Evolutionary conservation across 1,140 invertebrate species (phyloP), one percentile per base, ranked within the genome.

Genomic region (Drosophila equinoxialis): DNA sequence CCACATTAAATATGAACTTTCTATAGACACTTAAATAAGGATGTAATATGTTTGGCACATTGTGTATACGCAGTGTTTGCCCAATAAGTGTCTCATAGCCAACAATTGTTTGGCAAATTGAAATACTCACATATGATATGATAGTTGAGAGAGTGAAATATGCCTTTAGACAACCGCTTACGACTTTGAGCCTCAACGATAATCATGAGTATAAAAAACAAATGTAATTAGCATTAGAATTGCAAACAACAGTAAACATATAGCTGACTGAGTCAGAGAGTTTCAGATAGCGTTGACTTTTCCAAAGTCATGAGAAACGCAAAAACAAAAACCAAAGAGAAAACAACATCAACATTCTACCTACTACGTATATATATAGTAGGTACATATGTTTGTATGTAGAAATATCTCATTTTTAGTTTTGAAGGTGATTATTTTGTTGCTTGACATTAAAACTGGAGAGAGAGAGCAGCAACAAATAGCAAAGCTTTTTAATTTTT

Each of bases 21-120:
- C 30, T 67, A 59, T 57, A 11, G 41, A 51, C 10, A 5, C 37
- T 11, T 39, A 13, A 11, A 39, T 13, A 39, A 17, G 17, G 0
- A 11, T 39, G 37, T 26, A 39, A 13, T 30, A 6, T 13, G 11
- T 4, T 39, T 39, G 11, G 3, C 3, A 39, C 1, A 39, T 82
- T 86, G 79, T 72, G 83, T 86, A 85, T 85, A 82, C 82, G 79
- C 79, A 66, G 48, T 35, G 82, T 59, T 41, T 8, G 54, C 33
- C 75, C 65, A 26, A 26, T 26, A 5, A 26, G 26, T 26, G 26
- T 26, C 3, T 26, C 0, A 26, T 26, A 5, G 57, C 37, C 54
- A 41, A 13, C 33, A 77, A 61, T 77, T 59, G 65, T 74, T 76
- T 30, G 67, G 71, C 79, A 68, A 86, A 87, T 86, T 85, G 82